phyloP scores from a whole-genome alignment of 2,113 vertebrate species.

The Pungitius pungitius region DNA sequence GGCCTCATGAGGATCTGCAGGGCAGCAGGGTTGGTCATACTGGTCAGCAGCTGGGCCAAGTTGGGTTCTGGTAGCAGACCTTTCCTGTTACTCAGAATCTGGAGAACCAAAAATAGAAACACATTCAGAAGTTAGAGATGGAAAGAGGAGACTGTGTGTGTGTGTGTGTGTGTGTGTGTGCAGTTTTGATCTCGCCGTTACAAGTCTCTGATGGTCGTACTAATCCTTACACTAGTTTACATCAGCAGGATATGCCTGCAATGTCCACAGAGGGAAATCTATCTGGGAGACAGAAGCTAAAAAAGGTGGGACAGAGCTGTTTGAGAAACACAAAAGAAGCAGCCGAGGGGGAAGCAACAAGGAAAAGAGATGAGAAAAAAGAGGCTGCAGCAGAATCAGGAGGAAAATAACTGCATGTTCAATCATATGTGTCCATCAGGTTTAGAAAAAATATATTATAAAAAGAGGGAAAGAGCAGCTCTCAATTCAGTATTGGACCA shows the following conservation, averaged over 20 bases:
- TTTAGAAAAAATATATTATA: neutral
- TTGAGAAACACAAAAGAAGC: constrained; percentile 14
- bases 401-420: neutral
- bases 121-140: constrained; percentile 21
- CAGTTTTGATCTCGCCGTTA: constrained; percentile 55
- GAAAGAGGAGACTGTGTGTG: neutral
- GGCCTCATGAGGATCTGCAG: constrained; percentile 93
- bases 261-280: constrained; percentile 51
- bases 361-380: neutral
- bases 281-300: constrained; percentile 32
- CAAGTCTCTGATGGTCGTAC: constrained; percentile 34
- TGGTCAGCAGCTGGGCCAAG: constrained; percentile 92
- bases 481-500: neutral
- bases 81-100: constrained; percentile 93
- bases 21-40: constrained; percentile 93
- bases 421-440: neutral
- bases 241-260: constrained; percentile 61
- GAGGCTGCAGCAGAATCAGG: neutral
- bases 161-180: constrained; percentile 11
- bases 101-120: constrained; percentile 57
- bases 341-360: neutral
- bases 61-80: constrained; percentile 95
- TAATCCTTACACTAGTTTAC: constrained; percentile 72
- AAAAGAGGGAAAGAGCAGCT: neutral
- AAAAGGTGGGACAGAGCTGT: constrained; percentile 10